These are phyloP conservation scores for Stercorarius parasiticus DNA, from an alignment of 2,113 vertebrate genomes.

Conservation along the genomic window DNA sequence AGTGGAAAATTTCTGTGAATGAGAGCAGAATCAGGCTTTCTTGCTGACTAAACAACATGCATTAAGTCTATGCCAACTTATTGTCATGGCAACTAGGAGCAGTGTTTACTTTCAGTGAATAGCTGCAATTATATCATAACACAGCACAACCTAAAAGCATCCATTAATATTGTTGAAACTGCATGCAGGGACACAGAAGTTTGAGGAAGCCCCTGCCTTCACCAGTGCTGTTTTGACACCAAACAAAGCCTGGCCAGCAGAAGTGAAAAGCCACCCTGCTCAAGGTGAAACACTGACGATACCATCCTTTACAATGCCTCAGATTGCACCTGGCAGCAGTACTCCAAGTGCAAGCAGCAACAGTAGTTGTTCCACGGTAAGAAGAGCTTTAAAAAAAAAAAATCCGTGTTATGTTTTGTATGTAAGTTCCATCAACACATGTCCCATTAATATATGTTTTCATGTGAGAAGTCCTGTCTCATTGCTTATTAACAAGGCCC, in stretches of 20 bases:
- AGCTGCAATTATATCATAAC: constrained; percentile 21
- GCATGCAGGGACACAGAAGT: constrained; percentile 77
- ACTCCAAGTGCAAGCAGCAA: constrained; percentile 87
- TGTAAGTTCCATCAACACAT: neutral
- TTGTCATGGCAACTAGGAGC: constrained; percentile 39
- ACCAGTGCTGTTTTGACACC: constrained; percentile 73
- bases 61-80: constrained; percentile 39
- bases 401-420: neutral
- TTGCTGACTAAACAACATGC: constrained; percentile 28
- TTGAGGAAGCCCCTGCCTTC: constrained; percentile 80
- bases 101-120: constrained; percentile 35
- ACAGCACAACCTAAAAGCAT: neutral
- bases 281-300: constrained; percentile 71
- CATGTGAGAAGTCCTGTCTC: neutral
- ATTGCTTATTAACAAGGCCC: neutral
- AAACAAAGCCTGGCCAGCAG: constrained; percentile 78
- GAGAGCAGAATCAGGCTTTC: constrained; percentile 36
- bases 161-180: constrained; percentile 34
- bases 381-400: neutral
- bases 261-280: constrained; percentile 68
- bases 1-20: constrained; percentile 60
- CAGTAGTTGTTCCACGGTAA: constrained; percentile 93
- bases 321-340: constrained; percentile 78
- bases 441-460: neutral
- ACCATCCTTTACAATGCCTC: constrained; percentile 80